Base-by-base conservation (phyloP, 2,797 vertebrate genomes). In the Lateolabrax maculatus region DNA sequence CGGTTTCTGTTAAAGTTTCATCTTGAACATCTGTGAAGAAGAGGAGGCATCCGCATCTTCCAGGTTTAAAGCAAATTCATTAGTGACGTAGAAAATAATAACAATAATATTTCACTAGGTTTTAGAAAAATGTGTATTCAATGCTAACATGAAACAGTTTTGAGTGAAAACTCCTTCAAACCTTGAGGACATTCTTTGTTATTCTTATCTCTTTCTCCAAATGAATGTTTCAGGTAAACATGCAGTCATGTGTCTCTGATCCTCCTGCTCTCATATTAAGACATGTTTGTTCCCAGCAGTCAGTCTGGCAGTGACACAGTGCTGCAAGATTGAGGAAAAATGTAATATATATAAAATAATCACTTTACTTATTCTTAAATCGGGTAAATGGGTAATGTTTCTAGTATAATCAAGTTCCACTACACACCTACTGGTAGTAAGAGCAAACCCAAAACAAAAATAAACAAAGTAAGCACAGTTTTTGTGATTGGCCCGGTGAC, bases 201-300 rank as follows among this genome's bases (percentile, higher is more conserved):
- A 37, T 71, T 29, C 19, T 23, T 27, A 3, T 13, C 61, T 43
- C 37, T 13, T 43, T 51, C 23, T 52, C 31, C 29, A 65, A 76
- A 74, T 75, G 0, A 71, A 44, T 18, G 46, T 71, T 70, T 53
- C 64, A 72, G 60, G 69, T 79, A 79, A 77, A 80, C 41, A 65
- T 23, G 15, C 29, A 53, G 43, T 29, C 55, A 27, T 48, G 77
- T 23, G 48, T 49, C 71, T 36, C 49, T 76, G 68, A 84, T 84
- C 68, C 60, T 58, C 57, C 15, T 23, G 64, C 73, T 80, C 68
- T 12, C 23, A 15, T 37, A 58, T 75, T 75, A 77, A 83, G 55
- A 75, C 43, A 23, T 55, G 71, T 78, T 80, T 83, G 69, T 79
- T 84, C 76, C 62, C 68, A 79, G 70, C 64, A 67, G 84, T 48